Percentiles rank a stretch among this genome's conserved stretches.
Evolutionary conservation across 2,113 vertebrate genomes (phyloP).

Genomic region (Balaeniceps rex): DNA sequence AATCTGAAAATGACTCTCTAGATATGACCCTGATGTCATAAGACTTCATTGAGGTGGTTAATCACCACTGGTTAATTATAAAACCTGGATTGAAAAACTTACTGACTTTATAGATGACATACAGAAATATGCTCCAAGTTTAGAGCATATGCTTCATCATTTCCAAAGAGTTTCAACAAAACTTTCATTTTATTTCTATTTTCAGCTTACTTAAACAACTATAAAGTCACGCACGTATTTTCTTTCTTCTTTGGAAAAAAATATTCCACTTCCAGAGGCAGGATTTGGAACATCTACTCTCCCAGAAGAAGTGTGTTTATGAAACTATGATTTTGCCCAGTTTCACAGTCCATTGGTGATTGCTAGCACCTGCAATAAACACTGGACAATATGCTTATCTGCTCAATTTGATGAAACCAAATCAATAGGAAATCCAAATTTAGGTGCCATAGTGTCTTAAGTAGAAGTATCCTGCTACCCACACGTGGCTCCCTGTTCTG

Average conservation of each 20-base stretch:
- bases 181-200: neutral
- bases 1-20: neutral
- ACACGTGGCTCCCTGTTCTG: neutral
- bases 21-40: neutral
- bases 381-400: neutral
- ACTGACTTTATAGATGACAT: neutral
- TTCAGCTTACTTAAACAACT: neutral
- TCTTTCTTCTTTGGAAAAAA: neutral
- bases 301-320: neutral
- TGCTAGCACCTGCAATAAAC: neutral
- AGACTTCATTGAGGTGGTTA: neutral
- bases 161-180: neutral
- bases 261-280: neutral
- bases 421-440: slow-evolving; percentile 32
- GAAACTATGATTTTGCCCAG: neutral
- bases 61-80: neutral
- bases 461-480: neutral
- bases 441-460: slow-evolving; percentile 37
- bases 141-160: neutral
- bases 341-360: neutral
- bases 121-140: neutral
- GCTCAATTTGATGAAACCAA: neutral
- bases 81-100: neutral
- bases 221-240: neutral
- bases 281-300: neutral